These are phyloP conservation scores for Plectrocnemia conspersa DNA, from an alignment of 1,140 invertebrate genomes.

Conservation along the genomic window DNA sequence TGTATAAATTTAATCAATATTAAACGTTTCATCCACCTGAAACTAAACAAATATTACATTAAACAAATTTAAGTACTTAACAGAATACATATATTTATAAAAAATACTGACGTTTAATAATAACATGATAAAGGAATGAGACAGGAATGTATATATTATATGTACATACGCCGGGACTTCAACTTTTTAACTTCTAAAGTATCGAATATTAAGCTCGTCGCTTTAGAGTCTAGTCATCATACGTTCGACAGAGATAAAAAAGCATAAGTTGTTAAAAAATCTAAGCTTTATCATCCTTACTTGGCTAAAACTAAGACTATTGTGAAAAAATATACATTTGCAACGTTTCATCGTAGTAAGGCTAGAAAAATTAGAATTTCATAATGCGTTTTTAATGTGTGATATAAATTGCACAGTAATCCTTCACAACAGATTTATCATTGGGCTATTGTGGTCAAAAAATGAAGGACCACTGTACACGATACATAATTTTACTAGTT, in stretches of 20 bases:
- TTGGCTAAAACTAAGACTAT: background rate
- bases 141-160: too few species aligned
- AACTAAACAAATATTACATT: too few species aligned
- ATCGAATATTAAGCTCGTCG: background rate
- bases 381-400: background rate
- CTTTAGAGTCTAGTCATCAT: background rate
- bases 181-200: background rate
- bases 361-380: background rate
- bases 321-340: constrained; percentile 19
- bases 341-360: constrained; percentile 13
- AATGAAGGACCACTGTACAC: background rate
- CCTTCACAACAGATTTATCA: background rate
- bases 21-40: too few species aligned
- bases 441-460: background rate
- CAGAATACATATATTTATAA: too few species aligned
- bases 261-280: background rate
- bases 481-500: too few species aligned
- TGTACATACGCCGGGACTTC: too few species aligned
- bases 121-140: too few species aligned
- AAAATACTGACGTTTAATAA: too few species aligned
- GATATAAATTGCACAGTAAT: background rate
- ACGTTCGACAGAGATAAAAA: background rate
- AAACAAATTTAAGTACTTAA: too few species aligned
- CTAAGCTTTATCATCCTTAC: constrained; percentile 1
- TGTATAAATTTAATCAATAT: too few species aligned